Evolutionary conservation across 2,113 vertebrate genomes (phyloP).

Genomic region (Chelonoidis abingdonii): DNA sequence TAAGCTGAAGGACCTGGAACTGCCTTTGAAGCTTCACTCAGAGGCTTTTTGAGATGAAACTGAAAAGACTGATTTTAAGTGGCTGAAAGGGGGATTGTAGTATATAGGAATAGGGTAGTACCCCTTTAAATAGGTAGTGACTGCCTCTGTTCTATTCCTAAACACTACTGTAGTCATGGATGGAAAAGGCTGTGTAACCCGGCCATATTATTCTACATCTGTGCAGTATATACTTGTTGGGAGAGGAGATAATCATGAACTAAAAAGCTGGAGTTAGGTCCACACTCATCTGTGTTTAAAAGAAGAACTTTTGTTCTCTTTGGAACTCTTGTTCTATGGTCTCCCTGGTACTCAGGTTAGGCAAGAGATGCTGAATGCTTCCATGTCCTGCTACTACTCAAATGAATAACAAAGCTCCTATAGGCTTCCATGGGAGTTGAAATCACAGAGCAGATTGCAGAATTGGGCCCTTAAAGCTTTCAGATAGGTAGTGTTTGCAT

Average conservation of each 20-base stretch:
- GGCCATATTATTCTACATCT: accelerated
- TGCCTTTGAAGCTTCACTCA: constrained; percentile 26
- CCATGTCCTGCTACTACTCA: neutral
- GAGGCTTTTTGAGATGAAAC: neutral
- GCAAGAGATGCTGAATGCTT: neutral
- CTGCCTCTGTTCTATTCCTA: neutral
- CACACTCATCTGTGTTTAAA: neutral
- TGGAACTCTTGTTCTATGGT: accelerated
- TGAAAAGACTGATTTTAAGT: neutral
- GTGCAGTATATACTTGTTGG: neutral
- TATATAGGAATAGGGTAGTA: neutral
- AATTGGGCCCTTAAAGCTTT: neutral
- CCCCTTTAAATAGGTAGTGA: neutral
- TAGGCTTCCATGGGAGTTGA: neutral
- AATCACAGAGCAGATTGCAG: neutral
- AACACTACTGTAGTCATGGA: accelerated
- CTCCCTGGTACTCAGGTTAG: neutral
- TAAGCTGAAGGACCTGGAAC: neutral
- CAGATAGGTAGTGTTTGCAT: neutral
- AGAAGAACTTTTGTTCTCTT: neutral
- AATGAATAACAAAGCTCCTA: neutral
- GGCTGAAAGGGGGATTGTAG: neutral
- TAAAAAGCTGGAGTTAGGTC: neutral
- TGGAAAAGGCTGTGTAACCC: neutral
- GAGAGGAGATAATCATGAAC: neutral